Conservation (phyloP, 2,888 invertebrate species). For the Thera obeliscata region DNA sequence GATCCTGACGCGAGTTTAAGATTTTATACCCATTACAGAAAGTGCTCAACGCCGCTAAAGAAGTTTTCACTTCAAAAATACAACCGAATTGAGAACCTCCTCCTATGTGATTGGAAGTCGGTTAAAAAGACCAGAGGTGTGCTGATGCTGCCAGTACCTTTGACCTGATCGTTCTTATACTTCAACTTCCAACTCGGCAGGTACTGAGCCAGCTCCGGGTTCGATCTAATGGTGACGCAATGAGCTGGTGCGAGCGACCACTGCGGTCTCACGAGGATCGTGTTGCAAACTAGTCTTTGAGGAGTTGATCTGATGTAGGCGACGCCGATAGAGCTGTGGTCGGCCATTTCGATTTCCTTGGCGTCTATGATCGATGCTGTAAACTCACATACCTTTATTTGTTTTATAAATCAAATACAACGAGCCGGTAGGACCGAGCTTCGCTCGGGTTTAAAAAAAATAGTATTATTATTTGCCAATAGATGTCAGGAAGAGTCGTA, state of each 20-base stretch:
- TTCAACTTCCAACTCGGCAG: constrained; percentile 31
- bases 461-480: too few relatives aligned
- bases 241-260: constrained; percentile 34
- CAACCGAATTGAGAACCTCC: too few relatives aligned
- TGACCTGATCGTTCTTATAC: constrained; percentile 10
- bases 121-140: too few relatives aligned
- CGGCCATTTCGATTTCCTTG: neutral
- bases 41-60: too few relatives aligned
- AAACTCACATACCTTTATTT: neutral
- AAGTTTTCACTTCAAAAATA: too few relatives aligned
- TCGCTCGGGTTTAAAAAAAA: too few relatives aligned
- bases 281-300: constrained; percentile 17
- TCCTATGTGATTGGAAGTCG: too few relatives aligned
- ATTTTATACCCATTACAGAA: too few relatives aligned
- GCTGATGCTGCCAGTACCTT: constrained; percentile 5
- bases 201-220: constrained; percentile 18
- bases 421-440: too few relatives aligned
- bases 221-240: constrained; percentile 26
- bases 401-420: too few relatives aligned
- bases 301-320: constrained; percentile 9
- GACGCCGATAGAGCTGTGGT: constrained; percentile 14
- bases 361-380: neutral
- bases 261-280: constrained; percentile 13
- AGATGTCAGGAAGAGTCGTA: too few relatives aligned
- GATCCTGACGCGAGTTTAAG: too few relatives aligned